phyloP scores from a whole-genome alignment of 2,113 vertebrate genomes.

The Rhinolophus ferrumequinum region DNA sequence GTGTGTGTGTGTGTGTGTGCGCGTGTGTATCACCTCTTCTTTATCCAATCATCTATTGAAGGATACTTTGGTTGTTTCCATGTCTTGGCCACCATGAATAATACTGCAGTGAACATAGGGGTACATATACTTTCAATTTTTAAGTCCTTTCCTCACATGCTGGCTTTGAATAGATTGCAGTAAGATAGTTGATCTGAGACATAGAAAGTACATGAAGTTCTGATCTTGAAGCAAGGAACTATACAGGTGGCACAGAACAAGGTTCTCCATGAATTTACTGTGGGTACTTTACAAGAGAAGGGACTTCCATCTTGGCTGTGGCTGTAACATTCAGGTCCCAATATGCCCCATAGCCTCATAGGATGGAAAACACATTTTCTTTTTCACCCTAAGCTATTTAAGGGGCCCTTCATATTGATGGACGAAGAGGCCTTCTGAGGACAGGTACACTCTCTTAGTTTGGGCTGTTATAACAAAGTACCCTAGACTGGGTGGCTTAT shows the following conservation, averaged over 20 bases:
- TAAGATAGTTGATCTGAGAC: neutral
- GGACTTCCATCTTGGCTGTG: neutral
- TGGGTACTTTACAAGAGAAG: neutral
- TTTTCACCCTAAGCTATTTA: neutral
- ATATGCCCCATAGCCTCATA: neutral
- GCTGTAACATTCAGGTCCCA: neutral
- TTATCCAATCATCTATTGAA: too few species aligned
- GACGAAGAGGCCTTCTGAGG: neutral
- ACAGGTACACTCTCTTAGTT: neutral
- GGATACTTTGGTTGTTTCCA: too few species aligned
- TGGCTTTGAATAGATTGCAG: neutral
- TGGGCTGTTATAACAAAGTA: neutral
- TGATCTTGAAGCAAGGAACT: neutral
- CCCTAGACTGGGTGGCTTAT: neutral
- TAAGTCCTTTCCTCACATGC: neutral
- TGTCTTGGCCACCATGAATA: too few species aligned
- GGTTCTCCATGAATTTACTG: neutral
- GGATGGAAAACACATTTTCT: rapidly evolving
- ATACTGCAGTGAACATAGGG: too few species aligned
- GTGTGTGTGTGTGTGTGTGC: too few species aligned
- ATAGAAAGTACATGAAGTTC: neutral
- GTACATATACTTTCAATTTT: neutral
- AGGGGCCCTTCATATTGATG: neutral
- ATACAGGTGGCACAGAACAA: neutral
- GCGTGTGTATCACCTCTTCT: too few species aligned